phyloP scores from a whole-genome alignment of 2,888 invertebrate species.

The Synanthedon tipuliformis region DNA sequence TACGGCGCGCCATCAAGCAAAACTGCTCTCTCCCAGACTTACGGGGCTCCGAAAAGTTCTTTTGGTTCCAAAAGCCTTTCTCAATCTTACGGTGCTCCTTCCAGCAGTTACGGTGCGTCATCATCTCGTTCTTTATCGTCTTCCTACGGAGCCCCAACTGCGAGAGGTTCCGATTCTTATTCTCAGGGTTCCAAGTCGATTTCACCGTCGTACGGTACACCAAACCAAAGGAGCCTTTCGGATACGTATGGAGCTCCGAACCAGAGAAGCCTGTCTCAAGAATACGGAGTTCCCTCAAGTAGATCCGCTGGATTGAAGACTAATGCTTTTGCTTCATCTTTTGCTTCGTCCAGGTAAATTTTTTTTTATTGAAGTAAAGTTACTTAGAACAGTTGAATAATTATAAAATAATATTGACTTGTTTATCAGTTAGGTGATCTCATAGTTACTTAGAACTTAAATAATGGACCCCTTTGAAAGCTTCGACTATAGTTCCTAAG shows the following conservation, averaged over 20 bases:
- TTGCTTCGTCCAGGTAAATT: conserved; percentile 35
- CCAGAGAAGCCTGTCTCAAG: conserved; percentile 29
- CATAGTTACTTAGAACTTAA: too few relatives aligned
- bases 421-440: too few relatives aligned
- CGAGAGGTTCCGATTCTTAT: conserved; percentile 24
- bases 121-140: conserved; percentile 19
- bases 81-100: conserved; percentile 26
- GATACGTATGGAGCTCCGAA: conserved; percentile 26
- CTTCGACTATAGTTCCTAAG: too few relatives aligned
- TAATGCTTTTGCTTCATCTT: conserved; percentile 34
- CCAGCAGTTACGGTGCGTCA: conserved; percentile 20
- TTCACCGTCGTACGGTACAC: conserved; percentile 28
- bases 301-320: conserved; percentile 37
- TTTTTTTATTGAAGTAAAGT: conserved; percentile 4
- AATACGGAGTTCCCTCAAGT: conserved; percentile 57
- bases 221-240: conserved; percentile 22
- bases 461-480: too few relatives aligned
- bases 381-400: too few relatives aligned
- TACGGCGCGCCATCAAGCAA: conserved; percentile 20
- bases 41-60: conserved; percentile 28
- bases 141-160: conserved; percentile 23
- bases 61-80: conserved; percentile 24
- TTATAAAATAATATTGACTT: too few relatives aligned
- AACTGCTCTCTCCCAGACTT: conserved; percentile 20
- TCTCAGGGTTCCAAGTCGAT: conserved; percentile 24